phyloP scores from a whole-genome alignment of 2,113 vertebrate species.

The Sakesphorus luctuosus region DNA sequence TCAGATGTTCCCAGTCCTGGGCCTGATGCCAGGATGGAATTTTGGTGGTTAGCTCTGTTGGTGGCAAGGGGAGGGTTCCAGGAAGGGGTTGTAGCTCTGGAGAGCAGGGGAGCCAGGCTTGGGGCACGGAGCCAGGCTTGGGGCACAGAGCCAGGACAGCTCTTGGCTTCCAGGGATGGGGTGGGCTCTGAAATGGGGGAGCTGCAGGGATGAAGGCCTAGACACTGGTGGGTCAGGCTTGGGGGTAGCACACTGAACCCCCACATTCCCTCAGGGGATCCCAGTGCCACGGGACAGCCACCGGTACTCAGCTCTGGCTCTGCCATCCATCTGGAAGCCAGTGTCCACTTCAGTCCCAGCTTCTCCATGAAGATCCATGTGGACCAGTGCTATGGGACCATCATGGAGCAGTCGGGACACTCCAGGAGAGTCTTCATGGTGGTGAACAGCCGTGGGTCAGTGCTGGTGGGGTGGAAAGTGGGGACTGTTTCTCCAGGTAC shows the following conservation, averaged over 20 bases:
- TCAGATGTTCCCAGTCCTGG: not conserved
- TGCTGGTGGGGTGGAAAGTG: not conserved
- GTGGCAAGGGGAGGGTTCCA: no score
- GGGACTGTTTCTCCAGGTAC: not conserved
- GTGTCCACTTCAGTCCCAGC: not conserved
- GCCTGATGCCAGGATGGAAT: no score
- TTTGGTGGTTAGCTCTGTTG: not conserved
- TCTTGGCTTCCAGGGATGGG: not conserved
- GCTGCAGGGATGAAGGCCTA: not conserved
- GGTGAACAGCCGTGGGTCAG: slow-evolving; percentile 26
- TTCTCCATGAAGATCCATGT: not conserved
- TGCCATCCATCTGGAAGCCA: slow-evolving; percentile 2
- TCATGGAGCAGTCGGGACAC: rapidly evolving
- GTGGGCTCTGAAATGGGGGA: not conserved
- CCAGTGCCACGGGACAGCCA: not conserved
- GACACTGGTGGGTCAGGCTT: not conserved
- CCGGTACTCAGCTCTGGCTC: not conserved
- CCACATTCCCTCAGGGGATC: not conserved
- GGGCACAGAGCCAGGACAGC: not conserved
- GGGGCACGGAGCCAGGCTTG: not conserved
- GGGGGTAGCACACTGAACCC: not conserved
- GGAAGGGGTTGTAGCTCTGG: not conserved
- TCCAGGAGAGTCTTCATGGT: not conserved
- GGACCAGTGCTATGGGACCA: slow-evolving; percentile 6
- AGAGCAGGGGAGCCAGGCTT: not conserved